Evolutionary conservation across 1,140 invertebrate species (phyloP), one percentile per base, ranked within the genome.

Genomic region (Lysiphlebus fabarum): DNA sequence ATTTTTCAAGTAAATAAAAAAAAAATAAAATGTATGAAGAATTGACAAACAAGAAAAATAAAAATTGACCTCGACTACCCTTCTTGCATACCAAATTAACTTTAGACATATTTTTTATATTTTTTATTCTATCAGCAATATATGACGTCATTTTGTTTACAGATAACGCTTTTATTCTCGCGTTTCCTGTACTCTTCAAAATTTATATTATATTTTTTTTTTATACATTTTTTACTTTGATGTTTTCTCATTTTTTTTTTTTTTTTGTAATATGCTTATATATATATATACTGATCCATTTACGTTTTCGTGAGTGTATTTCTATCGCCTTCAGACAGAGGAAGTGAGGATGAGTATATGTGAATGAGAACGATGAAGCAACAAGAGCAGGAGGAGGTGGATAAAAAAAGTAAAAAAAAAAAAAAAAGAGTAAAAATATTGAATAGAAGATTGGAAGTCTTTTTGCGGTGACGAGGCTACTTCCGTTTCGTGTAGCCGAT

Each of bases 391-490:
- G 40, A 51, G 47, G 65, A 59, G 56, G n/a, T n/a, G n/a, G n/a
- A n/a, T n/a, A n/a, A n/a, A n/a, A n/a, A n/a, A n/a, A n/a, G n/a
- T n/a, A n/a, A n/a, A n/a, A n/a, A n/a, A n/a, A n/a, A n/a, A n/a
- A n/a, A n/a, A n/a, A n/a, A n/a, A 62, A 67, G 64, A 59, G 65
- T 41, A 41, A 33, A 44, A 49, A 58, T 55, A 65, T 64, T 77
- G 75, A 78, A 78, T 76, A 74, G 76, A 77, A 78, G 76, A 78
- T 78, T 78, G 76, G 73, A 75, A 77, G 68, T 77, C 74, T 78
- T 78, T 78, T 70, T 74, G 73, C 62, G 71, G 65, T 73, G 72
- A 72, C 73, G 73, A 67, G 64, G 69, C 65, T 68, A 68, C 72
- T 77, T 77, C 76, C 76, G 76, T 72, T n/a, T 70, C 65, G 70